phyloP scores from a whole-genome alignment of 2,113 vertebrate species.

The Pongo pygmaeus region DNA sequence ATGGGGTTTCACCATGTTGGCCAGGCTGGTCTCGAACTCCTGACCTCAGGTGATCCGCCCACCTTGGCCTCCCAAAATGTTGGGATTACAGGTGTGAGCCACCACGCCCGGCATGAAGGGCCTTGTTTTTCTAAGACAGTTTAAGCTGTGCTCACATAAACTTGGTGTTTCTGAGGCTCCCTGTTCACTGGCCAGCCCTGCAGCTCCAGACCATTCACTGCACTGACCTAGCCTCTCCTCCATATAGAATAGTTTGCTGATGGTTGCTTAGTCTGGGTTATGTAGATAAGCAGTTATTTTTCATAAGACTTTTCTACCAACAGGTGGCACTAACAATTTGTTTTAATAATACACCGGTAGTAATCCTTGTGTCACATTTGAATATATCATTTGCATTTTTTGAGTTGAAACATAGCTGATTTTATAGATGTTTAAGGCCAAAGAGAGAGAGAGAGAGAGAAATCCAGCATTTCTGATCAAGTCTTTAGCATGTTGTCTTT shows the following conservation, averaged over 20 bases:
- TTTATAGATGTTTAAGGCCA: neutral
- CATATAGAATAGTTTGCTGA: neutral
- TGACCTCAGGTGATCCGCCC: neutral
- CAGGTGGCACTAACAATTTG: slow-evolving; percentile 64
- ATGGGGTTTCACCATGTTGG: neutral
- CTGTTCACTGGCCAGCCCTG: neutral
- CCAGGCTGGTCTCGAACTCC: neutral
- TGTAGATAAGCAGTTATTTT: neutral
- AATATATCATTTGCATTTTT: neutral
- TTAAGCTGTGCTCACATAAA: slow-evolving; percentile 88
- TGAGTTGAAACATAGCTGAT: neutral
- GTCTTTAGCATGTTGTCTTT: neutral
- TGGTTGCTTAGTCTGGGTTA: neutral
- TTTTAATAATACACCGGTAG: neutral
- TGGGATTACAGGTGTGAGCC: neutral
- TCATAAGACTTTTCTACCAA: slow-evolving; percentile 39
- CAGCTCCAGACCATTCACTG: neutral
- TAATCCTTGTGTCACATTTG: neutral
- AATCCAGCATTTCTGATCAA: neutral
- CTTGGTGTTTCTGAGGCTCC: neutral
- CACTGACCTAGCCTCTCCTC: neutral
- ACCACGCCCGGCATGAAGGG: neutral
- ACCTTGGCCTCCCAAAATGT: neutral
- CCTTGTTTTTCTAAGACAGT: slow-evolving; percentile 96
- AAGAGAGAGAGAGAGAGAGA: neutral